Base-by-base conservation (phyloP, 1,140 invertebrate species). In the Drosophila bocki region DNA sequence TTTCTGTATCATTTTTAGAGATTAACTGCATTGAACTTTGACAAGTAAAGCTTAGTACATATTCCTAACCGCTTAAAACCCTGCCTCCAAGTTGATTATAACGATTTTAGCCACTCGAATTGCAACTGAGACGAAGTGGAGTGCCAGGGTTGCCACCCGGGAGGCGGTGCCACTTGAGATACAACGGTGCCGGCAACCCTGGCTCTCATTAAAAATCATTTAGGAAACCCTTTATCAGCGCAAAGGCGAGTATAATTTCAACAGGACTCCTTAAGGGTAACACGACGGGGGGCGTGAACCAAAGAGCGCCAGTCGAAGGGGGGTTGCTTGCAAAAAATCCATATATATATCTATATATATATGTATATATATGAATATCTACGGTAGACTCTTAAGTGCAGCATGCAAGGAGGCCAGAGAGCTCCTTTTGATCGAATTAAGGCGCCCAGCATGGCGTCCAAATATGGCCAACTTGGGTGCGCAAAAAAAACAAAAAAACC, bases 391-490 rank as follows among this genome's bases (percentile, higher is more conserved):
- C 22, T 48, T 7, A 44, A 78, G 58, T 78, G 58, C 53, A 75
- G 50, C 44, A 15, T 57, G 62, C 54, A 29, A 57, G 59, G 29
- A 53, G 45, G 35, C 35, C 8, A 8, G 57, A 57, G 39, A 69
- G 83, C 69, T 72, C 51, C 84, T 84, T 84, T 85, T 88, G 85
- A 88, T 86, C 75, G 67, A 86, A 86, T 86, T 87, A 88, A 65
- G 67, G 32, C 74, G 56, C 64, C 74, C 86, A 91, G 86, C 87
- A 91, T 91, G 86, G 86, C 82, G 76, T 86, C 77, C 67, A 91
- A 91, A 91, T 91, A 91, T 91, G 86, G 86, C 86, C 86, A 91
- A 91, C 86, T 91, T 91, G 60, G 56, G 35, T 4, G 35, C 12
- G 29, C 6, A 1, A 17, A 22, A 32, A 44, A 50, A 13, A 35